Percentiles rank a stretch among this genome's conserved stretches.
Evolutionary conservation across 2,888 invertebrate genomes (phyloP).

Genomic region (Drosophila melanosoma): DNA sequence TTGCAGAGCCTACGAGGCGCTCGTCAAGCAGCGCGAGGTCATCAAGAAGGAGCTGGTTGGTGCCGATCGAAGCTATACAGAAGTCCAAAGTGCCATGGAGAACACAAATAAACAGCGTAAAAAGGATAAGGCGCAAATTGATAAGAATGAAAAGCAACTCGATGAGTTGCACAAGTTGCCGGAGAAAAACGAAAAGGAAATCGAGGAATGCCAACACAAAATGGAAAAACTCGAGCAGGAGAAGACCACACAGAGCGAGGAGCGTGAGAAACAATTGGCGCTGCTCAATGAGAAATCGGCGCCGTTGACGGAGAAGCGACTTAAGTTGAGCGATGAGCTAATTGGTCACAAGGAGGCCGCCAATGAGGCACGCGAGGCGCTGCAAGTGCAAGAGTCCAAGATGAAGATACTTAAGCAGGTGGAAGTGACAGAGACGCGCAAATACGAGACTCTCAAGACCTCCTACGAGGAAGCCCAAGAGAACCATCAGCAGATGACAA

Average conservation of each 20-base stretch:
- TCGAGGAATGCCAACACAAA: slow-evolving; percentile 88
- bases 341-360: slow-evolving; percentile 89
- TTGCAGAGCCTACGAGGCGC: slow-evolving; percentile 87
- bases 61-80: slow-evolving; percentile 88
- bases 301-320: slow-evolving; percentile 86
- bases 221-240: slow-evolving; percentile 86
- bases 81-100: slow-evolving; percentile 88
- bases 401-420: slow-evolving; percentile 89
- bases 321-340: slow-evolving; percentile 87
- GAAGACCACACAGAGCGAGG: slow-evolving; percentile 86
- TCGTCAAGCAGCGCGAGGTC: slow-evolving; percentile 87
- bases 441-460: slow-evolving; percentile 79
- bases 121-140: slow-evolving; percentile 89
- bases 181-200: slow-evolving; percentile 90
- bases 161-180: slow-evolving; percentile 89
- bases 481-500: slow-evolving; percentile 87
- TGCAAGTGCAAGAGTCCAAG: slow-evolving; percentile 89
- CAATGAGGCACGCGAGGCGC: slow-evolving; percentile 88
- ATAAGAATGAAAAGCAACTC: slow-evolving; percentile 89
- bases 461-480: slow-evolving; percentile 85
- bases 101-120: slow-evolving; percentile 91
- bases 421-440: slow-evolving; percentile 82
- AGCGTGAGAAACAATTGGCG: slow-evolving; percentile 88
- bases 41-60: slow-evolving; percentile 87
- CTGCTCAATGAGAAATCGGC: slow-evolving; percentile 87